Percentiles rank a stretch among this genome's conserved stretches.
These are phyloP conservation scores for Zingel zingel DNA, from an alignment of 2,113 vertebrate genomes.

Conservation along the genomic window DNA sequence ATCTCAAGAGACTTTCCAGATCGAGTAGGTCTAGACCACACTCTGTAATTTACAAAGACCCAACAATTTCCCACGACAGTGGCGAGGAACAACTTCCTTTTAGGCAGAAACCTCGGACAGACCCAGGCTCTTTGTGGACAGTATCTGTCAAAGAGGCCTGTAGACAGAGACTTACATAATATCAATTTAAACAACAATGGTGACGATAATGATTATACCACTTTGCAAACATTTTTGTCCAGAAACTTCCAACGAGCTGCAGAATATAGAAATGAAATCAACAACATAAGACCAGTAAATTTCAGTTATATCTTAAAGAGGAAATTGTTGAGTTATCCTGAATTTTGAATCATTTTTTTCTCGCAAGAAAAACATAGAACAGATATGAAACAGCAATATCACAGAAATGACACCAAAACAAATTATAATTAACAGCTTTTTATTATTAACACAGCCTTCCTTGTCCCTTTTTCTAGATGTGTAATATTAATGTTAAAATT, in stretches of 20 bases:
- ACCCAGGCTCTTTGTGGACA: too few species aligned
- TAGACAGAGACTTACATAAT: background rate
- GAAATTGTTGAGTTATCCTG: background rate
- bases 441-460: background rate
- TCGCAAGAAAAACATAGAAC: too few species aligned
- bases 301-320: background rate
- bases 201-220: background rate
- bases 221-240: background rate
- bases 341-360: background rate
- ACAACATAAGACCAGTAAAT: background rate
- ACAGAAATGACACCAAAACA: background rate
- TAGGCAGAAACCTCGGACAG: too few species aligned
- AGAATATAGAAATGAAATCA: background rate
- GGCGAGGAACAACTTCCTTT: too few species aligned
- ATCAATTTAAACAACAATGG: background rate
- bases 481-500: too few species aligned
- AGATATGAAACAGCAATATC: background rate
- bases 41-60: too few species aligned
- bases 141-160: too few species aligned
- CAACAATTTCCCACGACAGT: too few species aligned
- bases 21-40: too few species aligned
- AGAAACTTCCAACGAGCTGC: background rate
- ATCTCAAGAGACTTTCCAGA: too few species aligned
- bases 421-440: background rate
- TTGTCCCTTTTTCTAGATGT: background rate